Evolutionary conservation across 2,888 invertebrate genomes (phyloP).

Genomic region (Serrognathus titanus): DNA sequence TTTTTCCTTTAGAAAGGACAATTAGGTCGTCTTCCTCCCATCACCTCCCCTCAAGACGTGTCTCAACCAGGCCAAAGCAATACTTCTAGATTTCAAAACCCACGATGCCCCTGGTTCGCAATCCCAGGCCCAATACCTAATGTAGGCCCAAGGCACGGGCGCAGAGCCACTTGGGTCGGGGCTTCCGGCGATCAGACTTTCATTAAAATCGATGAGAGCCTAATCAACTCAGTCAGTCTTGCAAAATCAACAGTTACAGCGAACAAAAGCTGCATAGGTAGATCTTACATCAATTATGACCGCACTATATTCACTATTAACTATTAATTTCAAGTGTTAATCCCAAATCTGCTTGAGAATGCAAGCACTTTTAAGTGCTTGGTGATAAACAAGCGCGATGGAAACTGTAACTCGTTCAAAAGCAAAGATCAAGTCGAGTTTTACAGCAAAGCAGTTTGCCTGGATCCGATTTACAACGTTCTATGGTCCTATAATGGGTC

Average conservation of each 20-base stretch:
- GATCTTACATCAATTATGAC: constrained; percentile 33
- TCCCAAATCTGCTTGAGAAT: constrained; percentile 77
- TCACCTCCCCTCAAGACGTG: constrained; percentile 36
- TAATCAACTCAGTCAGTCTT: constrained; percentile 88
- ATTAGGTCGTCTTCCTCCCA: constrained; percentile 53
- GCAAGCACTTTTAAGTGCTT: constrained; percentile 76
- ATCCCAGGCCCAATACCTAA: constrained; percentile 74
- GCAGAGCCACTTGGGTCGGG: constrained; percentile 89
- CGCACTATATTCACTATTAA: neutral
- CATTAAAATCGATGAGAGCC: constrained; percentile 84
- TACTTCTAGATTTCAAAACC: constrained; percentile 36
- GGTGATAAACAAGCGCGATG: constrained; percentile 85
- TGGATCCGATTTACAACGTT: constrained; percentile 91
- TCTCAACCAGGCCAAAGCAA: constrained; percentile 44
- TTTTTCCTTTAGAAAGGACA: constrained; percentile 56
- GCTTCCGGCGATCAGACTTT: constrained; percentile 97
- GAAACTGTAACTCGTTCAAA: constrained; percentile 80
- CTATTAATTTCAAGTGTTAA: constrained; percentile 59
- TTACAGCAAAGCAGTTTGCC: constrained; percentile 70
- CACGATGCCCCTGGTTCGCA: constrained; percentile 63
- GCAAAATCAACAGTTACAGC: constrained; percentile 86
- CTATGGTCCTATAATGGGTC: constrained; percentile 85
- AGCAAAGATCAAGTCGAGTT: constrained; percentile 83
- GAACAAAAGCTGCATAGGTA: constrained; percentile 79
- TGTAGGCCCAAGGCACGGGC: constrained; percentile 80